Conservation (phyloP, 2,797 vertebrate genomes). For the Pristis pectinata region DNA sequence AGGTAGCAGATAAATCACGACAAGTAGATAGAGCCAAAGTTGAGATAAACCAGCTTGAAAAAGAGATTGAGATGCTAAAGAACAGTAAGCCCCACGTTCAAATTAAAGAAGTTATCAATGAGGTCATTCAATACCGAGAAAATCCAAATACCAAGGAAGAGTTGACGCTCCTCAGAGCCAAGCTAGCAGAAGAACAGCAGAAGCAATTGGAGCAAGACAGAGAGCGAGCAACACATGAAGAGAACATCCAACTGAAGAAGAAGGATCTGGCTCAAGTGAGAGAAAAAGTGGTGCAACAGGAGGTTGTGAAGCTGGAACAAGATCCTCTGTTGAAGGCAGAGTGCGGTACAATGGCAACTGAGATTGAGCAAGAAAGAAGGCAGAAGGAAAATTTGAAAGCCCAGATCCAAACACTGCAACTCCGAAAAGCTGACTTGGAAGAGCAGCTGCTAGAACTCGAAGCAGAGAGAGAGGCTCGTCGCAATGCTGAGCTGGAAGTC, state of each 20-base stretch:
- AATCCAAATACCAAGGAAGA: constrained; percentile 89
- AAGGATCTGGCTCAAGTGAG: constrained; percentile 80
- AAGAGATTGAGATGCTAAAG: constrained; percentile 85
- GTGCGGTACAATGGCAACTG: constrained; percentile 66
- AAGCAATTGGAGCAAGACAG: constrained; percentile 82
- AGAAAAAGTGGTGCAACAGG: constrained; percentile 83
- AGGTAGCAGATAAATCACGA: constrained; percentile 85
- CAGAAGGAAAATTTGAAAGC: constrained; percentile 73
- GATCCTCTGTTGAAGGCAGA: constrained; percentile 77
- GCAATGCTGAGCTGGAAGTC: constrained; percentile 86
- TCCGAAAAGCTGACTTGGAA: constrained; percentile 72
- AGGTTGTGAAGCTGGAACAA: constrained; percentile 83
- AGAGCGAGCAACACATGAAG: constrained; percentile 67
- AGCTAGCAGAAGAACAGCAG: constrained; percentile 80
- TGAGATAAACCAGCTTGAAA: constrained; percentile 82
- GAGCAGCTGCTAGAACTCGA: constrained; percentile 83
- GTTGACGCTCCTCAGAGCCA: constrained; percentile 72
- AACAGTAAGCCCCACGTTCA: constrained; percentile 86
- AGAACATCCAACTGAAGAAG: constrained; percentile 75
- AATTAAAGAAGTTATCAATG: constrained; percentile 86
- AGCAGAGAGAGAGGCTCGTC: constrained; percentile 75
- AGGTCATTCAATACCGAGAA: constrained; percentile 84
- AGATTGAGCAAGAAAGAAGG: constrained; percentile 76
- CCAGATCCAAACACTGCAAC: constrained; percentile 71
- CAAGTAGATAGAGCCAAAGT: constrained; percentile 78